A percentile compares a stretch with the other conserved stretches of the same genome.
These are phyloP conservation scores for Bombylius major DNA, from an alignment of 2,888 invertebrate species.

Conservation along the genomic window DNA sequence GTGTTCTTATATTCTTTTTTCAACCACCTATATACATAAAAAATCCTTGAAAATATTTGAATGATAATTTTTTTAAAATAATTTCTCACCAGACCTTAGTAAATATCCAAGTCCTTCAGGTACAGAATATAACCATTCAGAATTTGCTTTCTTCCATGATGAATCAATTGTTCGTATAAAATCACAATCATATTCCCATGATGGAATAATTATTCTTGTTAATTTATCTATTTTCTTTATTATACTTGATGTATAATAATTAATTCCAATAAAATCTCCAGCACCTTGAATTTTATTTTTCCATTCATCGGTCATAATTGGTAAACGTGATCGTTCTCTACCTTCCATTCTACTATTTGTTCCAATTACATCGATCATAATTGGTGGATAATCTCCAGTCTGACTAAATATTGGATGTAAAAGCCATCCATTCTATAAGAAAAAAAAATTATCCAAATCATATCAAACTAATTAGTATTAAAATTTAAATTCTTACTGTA, in stretches of 20 bases:
- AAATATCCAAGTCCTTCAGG: conserved; percentile 23
- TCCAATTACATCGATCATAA: conserved; percentile 25
- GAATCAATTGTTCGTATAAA: conserved; percentile 17
- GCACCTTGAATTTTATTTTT: conserved; percentile 18
- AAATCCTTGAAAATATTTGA: too few species aligned
- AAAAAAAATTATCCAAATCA: neutral
- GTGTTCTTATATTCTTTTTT: conserved; percentile 43
- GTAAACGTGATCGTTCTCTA: conserved; percentile 23
- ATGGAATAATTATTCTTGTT: conserved; percentile 31
- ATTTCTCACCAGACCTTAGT: conserved; percentile 5
- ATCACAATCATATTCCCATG: conserved; percentile 40
- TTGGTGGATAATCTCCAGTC: conserved; percentile 26
- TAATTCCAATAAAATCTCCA: conserved; percentile 26
- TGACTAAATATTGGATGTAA: conserved; percentile 26
- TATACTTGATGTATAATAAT: conserved; percentile 24
- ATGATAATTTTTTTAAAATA: neutral
- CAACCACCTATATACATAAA: conserved; percentile 34
- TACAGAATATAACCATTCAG: conserved; percentile 25
- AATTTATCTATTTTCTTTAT: conserved; percentile 16
- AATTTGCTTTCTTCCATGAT: conserved; percentile 23
- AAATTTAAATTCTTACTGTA: conserved; percentile 13
- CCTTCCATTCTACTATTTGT: conserved; percentile 26
- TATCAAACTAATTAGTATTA: neutral
- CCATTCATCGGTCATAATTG: conserved; percentile 16
- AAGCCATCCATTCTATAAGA: conserved; percentile 28